Evolutionary conservation across 2,113 vertebrate genomes (phyloP).

Genomic region (Serinus canaria): DNA sequence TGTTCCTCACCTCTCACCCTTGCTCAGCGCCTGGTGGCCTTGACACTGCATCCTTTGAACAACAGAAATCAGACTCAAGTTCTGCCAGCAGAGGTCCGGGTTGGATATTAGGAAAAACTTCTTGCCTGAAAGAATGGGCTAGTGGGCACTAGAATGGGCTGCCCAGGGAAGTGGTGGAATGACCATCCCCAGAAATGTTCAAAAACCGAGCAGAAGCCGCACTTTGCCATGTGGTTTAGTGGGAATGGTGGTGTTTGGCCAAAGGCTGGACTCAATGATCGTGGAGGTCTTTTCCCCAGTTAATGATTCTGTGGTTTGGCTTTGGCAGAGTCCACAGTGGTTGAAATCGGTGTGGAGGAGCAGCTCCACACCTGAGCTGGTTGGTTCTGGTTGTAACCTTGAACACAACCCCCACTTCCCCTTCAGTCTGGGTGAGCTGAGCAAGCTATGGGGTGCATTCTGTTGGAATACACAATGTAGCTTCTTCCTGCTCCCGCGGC

Average conservation of each 20-base stretch:
- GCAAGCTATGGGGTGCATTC: background rate
- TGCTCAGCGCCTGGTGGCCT: accelerated
- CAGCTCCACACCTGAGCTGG: background rate
- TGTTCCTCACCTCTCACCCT: no score
- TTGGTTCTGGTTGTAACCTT: background rate
- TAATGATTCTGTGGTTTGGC: background rate
- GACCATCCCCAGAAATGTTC: background rate
- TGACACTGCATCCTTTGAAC: background rate
- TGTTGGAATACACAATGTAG: accelerated
- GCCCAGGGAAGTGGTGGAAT: background rate
- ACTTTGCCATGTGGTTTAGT: background rate
- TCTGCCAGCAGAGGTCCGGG: background rate
- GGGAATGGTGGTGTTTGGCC: background rate
- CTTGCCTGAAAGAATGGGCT: background rate
- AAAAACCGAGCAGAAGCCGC: accelerated
- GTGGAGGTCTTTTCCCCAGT: background rate
- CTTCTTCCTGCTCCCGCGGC: background rate
- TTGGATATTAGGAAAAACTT: background rate
- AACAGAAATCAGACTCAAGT: no score
- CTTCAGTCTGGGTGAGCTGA: accelerated
- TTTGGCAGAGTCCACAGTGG: accelerated
- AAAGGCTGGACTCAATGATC: background rate
- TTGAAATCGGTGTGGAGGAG: background rate
- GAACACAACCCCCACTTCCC: background rate
- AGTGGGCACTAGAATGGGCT: background rate